phyloP scores from a whole-genome alignment of 2,888 invertebrate species.

The Drosophila koepferae region DNA sequence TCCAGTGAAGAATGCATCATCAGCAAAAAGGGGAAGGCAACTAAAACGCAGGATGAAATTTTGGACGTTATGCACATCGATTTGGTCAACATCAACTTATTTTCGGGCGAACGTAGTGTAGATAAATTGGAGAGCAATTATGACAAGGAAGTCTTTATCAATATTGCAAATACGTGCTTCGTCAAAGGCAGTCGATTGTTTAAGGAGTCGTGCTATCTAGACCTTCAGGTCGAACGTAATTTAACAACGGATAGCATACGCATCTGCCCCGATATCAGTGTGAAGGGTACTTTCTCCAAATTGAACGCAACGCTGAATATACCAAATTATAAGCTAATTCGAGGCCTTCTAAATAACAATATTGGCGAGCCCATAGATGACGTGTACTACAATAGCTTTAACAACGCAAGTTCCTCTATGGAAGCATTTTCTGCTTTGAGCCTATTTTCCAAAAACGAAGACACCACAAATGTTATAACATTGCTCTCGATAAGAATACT shows the following conservation, averaged over 20 bases:
- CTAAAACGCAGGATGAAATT: conserved; percentile 77
- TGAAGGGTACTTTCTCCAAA: conserved; percentile 94
- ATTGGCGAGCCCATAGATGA: conserved; percentile 94
- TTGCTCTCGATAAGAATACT: conserved; percentile 92
- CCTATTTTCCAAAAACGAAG: conserved; percentile 59
- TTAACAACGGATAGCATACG: conserved; percentile 87
- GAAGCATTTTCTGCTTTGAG: conserved; percentile 78
- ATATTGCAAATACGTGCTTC: conserved; percentile 83
- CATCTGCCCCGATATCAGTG: conserved; percentile 91
- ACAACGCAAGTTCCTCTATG: conserved; percentile 79
- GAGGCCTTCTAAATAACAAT: conserved; percentile 95
- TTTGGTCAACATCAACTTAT: conserved; percentile 89
- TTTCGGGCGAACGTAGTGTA: conserved; percentile 86
- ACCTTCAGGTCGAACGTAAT: conserved; percentile 93
- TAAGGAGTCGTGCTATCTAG: conserved; percentile 92
- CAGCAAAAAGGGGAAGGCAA: conserved; percentile 70
- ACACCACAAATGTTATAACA: conserved; percentile 88
- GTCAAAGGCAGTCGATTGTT: conserved; percentile 89
- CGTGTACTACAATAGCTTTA: conserved; percentile 84
- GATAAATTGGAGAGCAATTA: conserved; percentile 46
- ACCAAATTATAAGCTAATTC: conserved; percentile 93
- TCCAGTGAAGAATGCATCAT: conserved; percentile 86
- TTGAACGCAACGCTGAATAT: conserved; percentile 93
- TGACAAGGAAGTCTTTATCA: conserved; percentile 63
- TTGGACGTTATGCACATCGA: conserved; percentile 89